Evolutionary conservation across 2,113 vertebrate genomes (phyloP), one percentile per base, ranked within the genome.

Genomic region (Nyctibius bracteatus): DNA sequence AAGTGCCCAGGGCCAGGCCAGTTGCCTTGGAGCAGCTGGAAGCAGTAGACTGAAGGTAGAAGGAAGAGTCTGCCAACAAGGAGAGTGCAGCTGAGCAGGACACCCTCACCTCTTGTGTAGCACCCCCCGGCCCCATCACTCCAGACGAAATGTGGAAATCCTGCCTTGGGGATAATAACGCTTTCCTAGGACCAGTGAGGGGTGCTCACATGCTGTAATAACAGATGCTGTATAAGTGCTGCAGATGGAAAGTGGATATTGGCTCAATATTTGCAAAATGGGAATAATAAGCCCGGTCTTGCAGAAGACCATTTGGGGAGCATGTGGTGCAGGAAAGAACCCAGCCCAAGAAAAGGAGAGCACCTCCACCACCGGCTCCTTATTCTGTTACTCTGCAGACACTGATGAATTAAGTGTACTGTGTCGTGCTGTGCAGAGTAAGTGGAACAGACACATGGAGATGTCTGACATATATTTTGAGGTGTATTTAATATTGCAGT

Each of bases 401-500:
- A 31, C 66, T 43, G 59, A 86, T 55, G 67, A 90, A 94, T 83
- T 73, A 88, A 88, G 71, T 70, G 74, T 24, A 39, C 0, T 3
- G 74, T 28, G 51, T 44, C 55, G 8, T 58, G 41, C 84, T 93
- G 87, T n/a, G 81, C 78, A 82, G 77, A 79, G 54, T 94, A 93
- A 92, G 62, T 94, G 74, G 92, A 94, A 90, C 78, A 95, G 88
- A 59, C 92, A 77, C 8, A 5, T 51, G 52, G 70, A 90, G 81
- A 94, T 88, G 75, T 82, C 94, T 95, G 92, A 94, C 86, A 87
- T 92, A 89, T 63, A 96, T 95, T 94, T 92, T 65, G 86, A 97
- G 92, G 86, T 94, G 88, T 72, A 85, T 92, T 95, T 96, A 96
- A 96, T 96, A 92, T 81, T 47, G 67, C 43, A 90, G 72, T 20